Evolutionary conservation across 1,140 invertebrate species (phyloP), one percentile per base, ranked within the genome.

Genomic region (Rhizoglyphus robini): DNA sequence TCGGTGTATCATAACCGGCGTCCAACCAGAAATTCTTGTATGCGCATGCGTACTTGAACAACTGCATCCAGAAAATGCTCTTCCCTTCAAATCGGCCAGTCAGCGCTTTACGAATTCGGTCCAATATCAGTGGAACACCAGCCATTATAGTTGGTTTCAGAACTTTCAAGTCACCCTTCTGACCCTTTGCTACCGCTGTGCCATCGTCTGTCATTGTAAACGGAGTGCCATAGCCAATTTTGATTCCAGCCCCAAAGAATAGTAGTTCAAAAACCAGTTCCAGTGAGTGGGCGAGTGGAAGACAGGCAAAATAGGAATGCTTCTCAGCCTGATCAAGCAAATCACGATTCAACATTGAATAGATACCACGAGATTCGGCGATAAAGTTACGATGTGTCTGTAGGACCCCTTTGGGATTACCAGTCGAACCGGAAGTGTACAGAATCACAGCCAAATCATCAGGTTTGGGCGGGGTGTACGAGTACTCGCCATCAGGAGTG

Each of bases 81-180:
- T n/a, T n/a, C n/a, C n/a, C n/a, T n/a, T 84, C 84, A 3, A 96
- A 85, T n/a, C 74, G 91, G 91, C 69, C 95, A 89, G 73, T 88
- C 88, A 65, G 96, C 91, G 59, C 86, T 89, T 78, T 96, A 96
- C 90, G 94, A 66, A 98, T 88, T 65, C 95, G 83, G 77, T 97
- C 93, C 73, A 97, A 82, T 66, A 97, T 94, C 27, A 94, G 87
- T 32, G 96, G 96, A 34, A 99, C 96, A 54, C 89, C 84, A 3
- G 93, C 93, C 78, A 98, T 86, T 69, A 94, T 86, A 1, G 93
- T 96, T 13, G 96, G 96, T 72, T 83, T 81, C 25, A 98, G 77
- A 0, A 94, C 84, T 27, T 86, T 84, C 4, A 92, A 88, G 76
- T 99, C 96, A 8, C 96, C 81, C 68, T 76, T 73, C 58, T 74